phyloP scores from a whole-genome alignment of 2,113 vertebrate species.

The Oncorhynchus gorbuscha region DNA sequence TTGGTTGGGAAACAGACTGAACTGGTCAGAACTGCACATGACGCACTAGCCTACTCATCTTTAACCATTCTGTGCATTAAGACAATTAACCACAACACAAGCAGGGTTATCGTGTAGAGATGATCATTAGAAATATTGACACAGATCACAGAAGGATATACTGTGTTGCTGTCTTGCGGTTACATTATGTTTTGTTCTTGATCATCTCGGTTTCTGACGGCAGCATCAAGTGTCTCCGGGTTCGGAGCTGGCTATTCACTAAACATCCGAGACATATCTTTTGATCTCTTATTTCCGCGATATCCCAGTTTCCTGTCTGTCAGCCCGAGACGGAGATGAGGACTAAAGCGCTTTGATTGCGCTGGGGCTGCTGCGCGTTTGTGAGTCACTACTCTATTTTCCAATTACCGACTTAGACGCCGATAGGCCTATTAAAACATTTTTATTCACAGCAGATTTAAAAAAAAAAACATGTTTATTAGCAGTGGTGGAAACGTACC shows the following conservation, averaged over 20 bases:
- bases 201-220: constrained; percentile 14
- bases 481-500: too few relatives aligned
- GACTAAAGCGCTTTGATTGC: constrained; percentile 55
- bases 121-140: constrained; percentile 17
- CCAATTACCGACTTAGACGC: constrained; percentile 43
- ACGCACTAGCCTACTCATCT: too few relatives aligned
- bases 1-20: too few relatives aligned
- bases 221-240: not conserved
- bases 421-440: constrained; percentile 31
- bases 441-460: not conserved
- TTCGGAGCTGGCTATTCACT: not conserved
- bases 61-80: not conserved
- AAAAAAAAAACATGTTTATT: too few relatives aligned
- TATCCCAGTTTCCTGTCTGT: constrained; percentile 13
- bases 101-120: not conserved
- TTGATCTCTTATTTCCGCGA: constrained; percentile 21
- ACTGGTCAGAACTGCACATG: too few relatives aligned
- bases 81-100: not conserved
- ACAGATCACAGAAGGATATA: not conserved
- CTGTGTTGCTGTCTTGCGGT: not conserved
- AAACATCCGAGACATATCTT: not conserved
- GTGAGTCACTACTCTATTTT: constrained; percentile 56
- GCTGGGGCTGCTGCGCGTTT: constrained; percentile 25
- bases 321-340: constrained; percentile 28
- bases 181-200: not conserved